Evolutionary conservation across 2,888 invertebrate species (phyloP), one percentile per base, ranked within the genome.

Genomic region (Scaptomyza reducta): DNA sequence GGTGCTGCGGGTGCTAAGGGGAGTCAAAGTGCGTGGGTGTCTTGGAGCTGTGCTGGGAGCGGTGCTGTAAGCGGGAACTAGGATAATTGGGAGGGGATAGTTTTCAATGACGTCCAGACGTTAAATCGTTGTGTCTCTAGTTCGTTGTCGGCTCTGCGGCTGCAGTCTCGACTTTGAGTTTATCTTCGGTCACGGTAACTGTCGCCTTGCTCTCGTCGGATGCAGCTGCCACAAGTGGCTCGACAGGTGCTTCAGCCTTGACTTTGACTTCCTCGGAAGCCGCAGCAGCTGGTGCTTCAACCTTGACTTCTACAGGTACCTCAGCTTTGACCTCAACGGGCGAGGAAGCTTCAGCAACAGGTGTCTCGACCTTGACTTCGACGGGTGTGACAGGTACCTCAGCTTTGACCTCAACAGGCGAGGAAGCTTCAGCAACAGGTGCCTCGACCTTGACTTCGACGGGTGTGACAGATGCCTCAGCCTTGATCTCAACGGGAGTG

Each of bases 41-140:
- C 51, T 42, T 42, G 55, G n/a, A n/a, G 69, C 50, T 49, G 65
- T 74, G 76, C 70, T 67, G 80, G 86, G 86, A 77, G 41, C 53
- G 16, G 66, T 67, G 42, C 65, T 35, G 18, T 27, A 63, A 75
- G 51, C 75, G 53, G 66, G 56, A 44, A 10, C 55, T 69, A 53
- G 77, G 74, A 64, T 65, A 46, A 14, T 45, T 11, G 33, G 33
- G 6, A 33, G 14, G 49, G 71, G 45, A 11, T 54, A 64, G 44
- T 63, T 73, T 73, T 70, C 60, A 29, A 18, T 59, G 66, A 67
- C 64, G 70, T 64, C 57, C 58, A 65, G 57, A 51, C 70, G 58
- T 68, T 60, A 57, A 63, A 59, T 67, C 50, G 64, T 66, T 57
- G 18, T 25, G 47, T 66, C 77, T 79, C 74, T 79, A 79, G 83